Conservation (phyloP, 1,140 invertebrate species). For the Neodiprion pinetum region DNA sequence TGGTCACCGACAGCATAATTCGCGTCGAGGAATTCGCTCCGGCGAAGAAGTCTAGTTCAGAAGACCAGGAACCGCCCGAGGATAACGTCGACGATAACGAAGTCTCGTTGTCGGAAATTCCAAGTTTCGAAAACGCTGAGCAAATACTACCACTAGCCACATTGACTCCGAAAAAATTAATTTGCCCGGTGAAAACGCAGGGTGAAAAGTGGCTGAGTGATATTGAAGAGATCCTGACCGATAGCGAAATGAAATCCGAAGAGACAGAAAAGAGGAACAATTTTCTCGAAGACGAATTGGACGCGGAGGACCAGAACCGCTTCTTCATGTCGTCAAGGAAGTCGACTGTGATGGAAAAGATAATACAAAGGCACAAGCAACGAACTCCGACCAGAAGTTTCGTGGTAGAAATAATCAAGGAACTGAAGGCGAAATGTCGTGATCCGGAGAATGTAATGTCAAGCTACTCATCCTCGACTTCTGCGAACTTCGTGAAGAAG, state of each 20-base stretch:
- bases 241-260: not conserved
- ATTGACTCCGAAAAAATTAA: no score
- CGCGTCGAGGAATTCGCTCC: not conserved
- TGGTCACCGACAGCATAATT: not conserved
- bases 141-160: no score
- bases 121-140: no score
- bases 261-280: not conserved
- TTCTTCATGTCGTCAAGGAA: not conserved
- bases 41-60: not conserved
- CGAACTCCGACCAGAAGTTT: not conserved
- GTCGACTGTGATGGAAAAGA: slow-evolving; percentile 10
- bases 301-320: not conserved
- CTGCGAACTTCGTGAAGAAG: slow-evolving; percentile 26
- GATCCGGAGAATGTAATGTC: not conserved
- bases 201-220: no score
- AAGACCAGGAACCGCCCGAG: no score
- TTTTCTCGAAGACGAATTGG: not conserved
- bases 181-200: no score
- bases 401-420: slow-evolving; percentile 27
- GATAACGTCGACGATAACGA: no score
- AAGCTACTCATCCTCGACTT: not conserved
- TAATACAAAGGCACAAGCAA: slow-evolving; percentile 13
- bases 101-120: no score
- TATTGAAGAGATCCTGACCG: no score
- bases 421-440: slow-evolving; percentile 22